These are phyloP conservation scores for Myopa tessellatipennis DNA, from an alignment of 2,888 invertebrate species.

Conservation along the genomic window DNA sequence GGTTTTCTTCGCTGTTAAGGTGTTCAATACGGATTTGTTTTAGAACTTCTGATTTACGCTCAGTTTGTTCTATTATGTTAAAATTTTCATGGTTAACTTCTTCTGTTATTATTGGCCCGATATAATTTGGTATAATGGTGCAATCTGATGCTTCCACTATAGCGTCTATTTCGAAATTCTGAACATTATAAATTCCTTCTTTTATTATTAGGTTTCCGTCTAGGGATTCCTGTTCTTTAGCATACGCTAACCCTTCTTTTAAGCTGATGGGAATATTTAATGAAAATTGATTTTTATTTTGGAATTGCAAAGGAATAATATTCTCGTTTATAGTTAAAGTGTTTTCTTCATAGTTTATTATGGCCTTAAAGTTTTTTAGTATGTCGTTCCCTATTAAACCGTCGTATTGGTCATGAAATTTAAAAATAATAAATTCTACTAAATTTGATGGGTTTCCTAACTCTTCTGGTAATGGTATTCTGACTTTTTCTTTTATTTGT, in stretches of 20 bases:
- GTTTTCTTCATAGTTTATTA: slow-evolving; percentile 33
- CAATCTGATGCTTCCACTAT: too few relatives aligned
- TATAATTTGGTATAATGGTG: too few relatives aligned
- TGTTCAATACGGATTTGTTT: background rate
- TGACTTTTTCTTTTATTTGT: background rate
- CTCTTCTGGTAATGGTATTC: background rate
- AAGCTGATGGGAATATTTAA: background rate
- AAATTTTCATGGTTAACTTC: too few relatives aligned
- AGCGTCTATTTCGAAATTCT: too few relatives aligned
- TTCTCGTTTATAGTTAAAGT: slow-evolving; percentile 20
- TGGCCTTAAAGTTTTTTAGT: slow-evolving; percentile 33
- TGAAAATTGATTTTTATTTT: background rate
- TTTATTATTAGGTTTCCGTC: too few relatives aligned
- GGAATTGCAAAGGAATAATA: background rate
- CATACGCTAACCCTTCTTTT: too few relatives aligned
- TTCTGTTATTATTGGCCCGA: too few relatives aligned
- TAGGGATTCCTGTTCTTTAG: too few relatives aligned
- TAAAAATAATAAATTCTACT: background rate
- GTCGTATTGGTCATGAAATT: background rate
- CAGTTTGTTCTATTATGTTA: too few relatives aligned
- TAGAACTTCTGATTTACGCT: too few relatives aligned
- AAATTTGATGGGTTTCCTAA: background rate
- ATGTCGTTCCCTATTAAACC: background rate
- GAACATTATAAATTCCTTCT: too few relatives aligned
- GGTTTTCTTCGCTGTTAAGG: slow-evolving; percentile 25